These are phyloP conservation scores for Phymatocera aterrima DNA, from an alignment of 2,888 invertebrate species.

Conservation along the genomic window DNA sequence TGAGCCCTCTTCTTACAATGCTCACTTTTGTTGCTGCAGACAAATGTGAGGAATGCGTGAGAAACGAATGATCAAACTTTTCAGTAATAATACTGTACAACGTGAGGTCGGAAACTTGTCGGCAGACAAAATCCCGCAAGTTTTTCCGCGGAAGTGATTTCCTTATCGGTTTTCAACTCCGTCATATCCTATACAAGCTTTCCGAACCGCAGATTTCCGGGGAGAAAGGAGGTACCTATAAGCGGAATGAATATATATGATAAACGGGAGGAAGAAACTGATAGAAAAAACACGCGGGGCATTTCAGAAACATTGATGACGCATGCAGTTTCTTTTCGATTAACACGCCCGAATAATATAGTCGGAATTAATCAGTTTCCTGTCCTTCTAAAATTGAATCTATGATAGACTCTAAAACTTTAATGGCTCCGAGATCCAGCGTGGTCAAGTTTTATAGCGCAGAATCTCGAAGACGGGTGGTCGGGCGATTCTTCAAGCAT, in stretches of 20 bases:
- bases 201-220: neutral
- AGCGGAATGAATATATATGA: too few relatives aligned
- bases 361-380: neutral
- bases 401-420: too few relatives aligned
- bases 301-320: neutral
- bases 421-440: neutral
- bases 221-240: neutral
- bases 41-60: too few relatives aligned
- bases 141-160: neutral
- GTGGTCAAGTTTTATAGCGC: constrained; percentile 13
- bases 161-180: neutral
- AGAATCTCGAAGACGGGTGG: neutral
- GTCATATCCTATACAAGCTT: neutral
- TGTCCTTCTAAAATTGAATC: too few relatives aligned
- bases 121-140: neutral
- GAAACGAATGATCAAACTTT: too few relatives aligned
- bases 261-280: neutral
- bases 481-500: neutral
- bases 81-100: too few relatives aligned
- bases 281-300: neutral
- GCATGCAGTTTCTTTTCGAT: neutral
- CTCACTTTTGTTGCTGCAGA: too few relatives aligned
- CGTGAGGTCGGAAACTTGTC: too few relatives aligned
- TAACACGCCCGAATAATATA: neutral
- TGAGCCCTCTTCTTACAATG: too few relatives aligned